phyloP scores from a whole-genome alignment of 2,888 invertebrate species.

The Endomychus coccineus region DNA sequence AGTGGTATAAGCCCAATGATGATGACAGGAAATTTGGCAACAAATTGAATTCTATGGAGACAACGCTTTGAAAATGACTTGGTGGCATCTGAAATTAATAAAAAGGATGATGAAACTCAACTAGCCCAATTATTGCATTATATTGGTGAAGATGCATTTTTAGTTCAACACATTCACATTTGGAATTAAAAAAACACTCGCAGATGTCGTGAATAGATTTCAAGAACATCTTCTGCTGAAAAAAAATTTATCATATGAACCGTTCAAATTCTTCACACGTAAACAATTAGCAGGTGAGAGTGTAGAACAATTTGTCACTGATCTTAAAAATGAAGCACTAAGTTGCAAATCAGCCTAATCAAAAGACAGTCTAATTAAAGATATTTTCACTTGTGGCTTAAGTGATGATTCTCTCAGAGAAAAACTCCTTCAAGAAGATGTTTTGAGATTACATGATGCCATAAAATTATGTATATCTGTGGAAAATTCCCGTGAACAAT shows the following conservation, averaged over 20 bases:
- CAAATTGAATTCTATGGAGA: constrained; percentile 3
- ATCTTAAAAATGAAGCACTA: no score
- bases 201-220: no score
- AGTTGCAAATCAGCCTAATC: no score
- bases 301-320: constrained; percentile 4
- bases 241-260: constrained; percentile 7
- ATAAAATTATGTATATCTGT: constrained; percentile 1
- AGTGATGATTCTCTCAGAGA: not conserved
- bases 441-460: not conserved
- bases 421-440: constrained; percentile 4
- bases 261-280: constrained; percentile 3
- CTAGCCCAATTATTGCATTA: constrained; percentile 2
- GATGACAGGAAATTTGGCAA: no score
- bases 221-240: constrained; percentile 6
- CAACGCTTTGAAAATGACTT: not conserved
- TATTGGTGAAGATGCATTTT: no score
- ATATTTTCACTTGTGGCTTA: constrained; percentile 3
- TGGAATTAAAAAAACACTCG: no score
- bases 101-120: constrained; percentile 2
- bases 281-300: constrained; percentile 1
- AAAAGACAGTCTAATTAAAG: no score
- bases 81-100: constrained; percentile 2
- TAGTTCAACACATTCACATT: no score
- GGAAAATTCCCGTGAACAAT: constrained; percentile 3
- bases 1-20: no score